Conservation (phyloP, 2,113 vertebrate genomes). For the Tichodroma muraria region DNA sequence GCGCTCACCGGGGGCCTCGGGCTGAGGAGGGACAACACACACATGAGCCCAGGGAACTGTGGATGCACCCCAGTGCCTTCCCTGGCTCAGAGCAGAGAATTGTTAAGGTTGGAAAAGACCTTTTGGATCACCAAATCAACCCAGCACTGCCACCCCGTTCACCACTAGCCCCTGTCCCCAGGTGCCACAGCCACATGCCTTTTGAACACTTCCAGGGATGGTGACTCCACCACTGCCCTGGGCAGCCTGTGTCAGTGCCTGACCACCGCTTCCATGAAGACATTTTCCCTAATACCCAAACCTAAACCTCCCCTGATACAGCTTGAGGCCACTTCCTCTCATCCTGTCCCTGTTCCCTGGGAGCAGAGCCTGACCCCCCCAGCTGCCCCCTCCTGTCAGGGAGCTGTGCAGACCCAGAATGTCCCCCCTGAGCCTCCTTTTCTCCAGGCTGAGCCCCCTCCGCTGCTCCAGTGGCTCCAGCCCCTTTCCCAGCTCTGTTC, state of each 20-base stretch:
- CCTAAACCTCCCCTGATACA: not conserved
- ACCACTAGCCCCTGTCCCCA: not conserved
- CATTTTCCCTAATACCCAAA: not conserved
- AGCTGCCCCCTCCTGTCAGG: not conserved
- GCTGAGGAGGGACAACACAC: slow-evolving; percentile 6
- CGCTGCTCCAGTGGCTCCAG: not conserved
- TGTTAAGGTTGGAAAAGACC: not conserved
- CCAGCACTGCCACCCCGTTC: not conserved
- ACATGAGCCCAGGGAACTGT: not conserved
- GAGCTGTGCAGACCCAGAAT: not conserved
- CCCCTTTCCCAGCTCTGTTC: not conserved
- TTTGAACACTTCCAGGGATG: not conserved
- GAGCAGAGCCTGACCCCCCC: not conserved
- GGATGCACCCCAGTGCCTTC: not conserved
- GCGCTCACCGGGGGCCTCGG: not conserved
- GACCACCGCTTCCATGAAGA: not conserved
- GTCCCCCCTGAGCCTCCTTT: not conserved
- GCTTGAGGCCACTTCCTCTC: not conserved
- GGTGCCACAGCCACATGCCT: not conserved
- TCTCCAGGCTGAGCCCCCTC: not conserved
- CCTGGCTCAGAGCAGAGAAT: not conserved
- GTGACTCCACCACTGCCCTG: not conserved
- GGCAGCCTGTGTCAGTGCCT: not conserved
- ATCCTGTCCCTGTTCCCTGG: not conserved
- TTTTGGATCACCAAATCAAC: not conserved